Base-by-base conservation (phyloP, 2,797 vertebrate species). In the Kryptopterus vitreolus region DNA sequence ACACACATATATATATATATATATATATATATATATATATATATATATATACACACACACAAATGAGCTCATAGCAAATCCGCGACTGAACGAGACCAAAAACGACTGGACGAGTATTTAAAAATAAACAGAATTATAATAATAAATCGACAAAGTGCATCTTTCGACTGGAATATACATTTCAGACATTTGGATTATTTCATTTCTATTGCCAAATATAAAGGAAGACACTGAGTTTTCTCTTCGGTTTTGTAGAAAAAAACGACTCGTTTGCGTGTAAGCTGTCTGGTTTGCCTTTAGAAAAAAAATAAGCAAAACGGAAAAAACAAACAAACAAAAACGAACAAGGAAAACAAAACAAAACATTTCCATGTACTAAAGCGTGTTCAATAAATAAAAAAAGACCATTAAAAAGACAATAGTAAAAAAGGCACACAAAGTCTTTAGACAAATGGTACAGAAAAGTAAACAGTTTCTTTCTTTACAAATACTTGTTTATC, bases 361-460 rank as follows among this genome's bases (percentile, higher is more conserved):
- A 92, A 90, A 90, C 85, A 92, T 91, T 88, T 86, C 91, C 88
- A 90, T 91, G 89, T 92, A 93, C 92, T 93, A 94, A 92, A 93
- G 91, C 92, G 92, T 88, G 92, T 91, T 95, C 90, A 93, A 93
- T 94, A 95, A 95, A 95, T 94, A 86, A 90, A 86, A 52, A 93
- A 93, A 90, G 92, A 95, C 94, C 94, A 93, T 93, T 95, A 90
- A 93, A 97, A 98, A 96, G 97, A 96, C 91, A 92, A 94, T 95
- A 93, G 96, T 96, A 98, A 98, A 98, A 96, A 99, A 98, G 98
- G 97, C 97, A 99, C 97, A 99, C 95, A 94, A 91, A 96, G 96
- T 98, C 95, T 93, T 96, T 95, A 94, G 96, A 98, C 96, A 95
- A 96, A 92, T 92, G 94, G 92, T 93, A 94, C 93, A 93, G 92